Conservation (phyloP, 2,113 vertebrate genomes). For the Daboia siamensis region DNA sequence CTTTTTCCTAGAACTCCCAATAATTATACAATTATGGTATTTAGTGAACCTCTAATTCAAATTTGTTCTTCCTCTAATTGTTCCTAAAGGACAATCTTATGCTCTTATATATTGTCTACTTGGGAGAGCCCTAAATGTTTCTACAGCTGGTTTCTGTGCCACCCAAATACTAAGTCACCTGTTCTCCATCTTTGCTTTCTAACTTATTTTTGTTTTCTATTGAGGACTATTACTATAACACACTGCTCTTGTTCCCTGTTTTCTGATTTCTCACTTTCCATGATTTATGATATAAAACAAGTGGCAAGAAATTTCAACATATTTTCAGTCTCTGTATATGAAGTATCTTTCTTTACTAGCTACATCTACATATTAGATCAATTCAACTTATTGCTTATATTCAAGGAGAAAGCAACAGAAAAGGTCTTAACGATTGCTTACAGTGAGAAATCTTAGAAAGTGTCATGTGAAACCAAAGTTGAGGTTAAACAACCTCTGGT, state of each 20-base stretch:
- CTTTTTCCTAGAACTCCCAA: not conserved
- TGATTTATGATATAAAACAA: not conserved
- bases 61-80: not conserved
- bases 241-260: not conserved
- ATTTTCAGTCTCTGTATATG: not conserved
- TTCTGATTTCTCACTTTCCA: not conserved
- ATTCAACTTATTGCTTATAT: not conserved
- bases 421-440: not conserved
- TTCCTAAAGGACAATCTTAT: not conserved
- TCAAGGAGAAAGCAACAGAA: not conserved
- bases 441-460: not conserved
- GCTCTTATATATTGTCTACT: not conserved
- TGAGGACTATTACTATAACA: not conserved
- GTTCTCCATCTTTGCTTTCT: not conserved
- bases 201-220: not conserved
- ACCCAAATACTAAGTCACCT: not conserved
- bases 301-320: not conserved
- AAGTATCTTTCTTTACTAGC: not conserved
- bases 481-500: not conserved
- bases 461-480: not conserved
- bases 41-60: not conserved
- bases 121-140: not conserved
- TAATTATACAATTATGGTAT: not conserved
- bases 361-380: not conserved
- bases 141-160: not conserved